Base-by-base conservation (phyloP, 2,888 invertebrate species). In the Chrysomela aeneicollis region DNA sequence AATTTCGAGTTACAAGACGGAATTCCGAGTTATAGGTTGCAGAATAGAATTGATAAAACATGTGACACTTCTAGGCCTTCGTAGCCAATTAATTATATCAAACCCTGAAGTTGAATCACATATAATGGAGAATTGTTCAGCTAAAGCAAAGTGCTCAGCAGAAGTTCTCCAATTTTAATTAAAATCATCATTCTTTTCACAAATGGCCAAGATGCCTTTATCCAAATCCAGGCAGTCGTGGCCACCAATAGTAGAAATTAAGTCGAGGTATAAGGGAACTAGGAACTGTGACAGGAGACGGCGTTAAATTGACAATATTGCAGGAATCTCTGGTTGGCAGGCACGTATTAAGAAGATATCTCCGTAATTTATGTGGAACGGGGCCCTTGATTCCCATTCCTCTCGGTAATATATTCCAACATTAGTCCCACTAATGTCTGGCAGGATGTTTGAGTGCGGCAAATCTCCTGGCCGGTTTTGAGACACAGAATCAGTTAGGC, bases 401-500 rank as follows among this genome's bases (percentile, higher is more conserved):
- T 67, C 68, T 71, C 72, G 66, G 81, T 82, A 82, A 82, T 82
- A 82, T 82, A 82, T 82, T 82, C 82, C 77, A 76, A 81, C 80
- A 78, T 81, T 81, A 82, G 81, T 81, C 82, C 79, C 74, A 75
- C 77, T 81, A 81, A 81, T 82, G 81, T 82, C 81, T 81, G 78
- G 76, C 78, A 77, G 79, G 79, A 82, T 79, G 81, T 80, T 81
- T 82, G 79, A 81, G 79, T 79, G 78, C 74, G 73, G 75, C 71
- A 72, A 76, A 74, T 75, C 73, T 78, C 78, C 78, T 67, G 68
- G 67, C 70, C 52, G 58, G 62, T 49, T 66, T 66, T 55, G 59
- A 47, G 54, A 54, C 47, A 59, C 59, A 26, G 49, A 49, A 59
- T 52, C 51, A 9, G 10, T 54, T 49, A 26, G 21, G 21, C 47